Conservation (phyloP, 2,888 invertebrate species). For the Tethea ocularis region DNA sequence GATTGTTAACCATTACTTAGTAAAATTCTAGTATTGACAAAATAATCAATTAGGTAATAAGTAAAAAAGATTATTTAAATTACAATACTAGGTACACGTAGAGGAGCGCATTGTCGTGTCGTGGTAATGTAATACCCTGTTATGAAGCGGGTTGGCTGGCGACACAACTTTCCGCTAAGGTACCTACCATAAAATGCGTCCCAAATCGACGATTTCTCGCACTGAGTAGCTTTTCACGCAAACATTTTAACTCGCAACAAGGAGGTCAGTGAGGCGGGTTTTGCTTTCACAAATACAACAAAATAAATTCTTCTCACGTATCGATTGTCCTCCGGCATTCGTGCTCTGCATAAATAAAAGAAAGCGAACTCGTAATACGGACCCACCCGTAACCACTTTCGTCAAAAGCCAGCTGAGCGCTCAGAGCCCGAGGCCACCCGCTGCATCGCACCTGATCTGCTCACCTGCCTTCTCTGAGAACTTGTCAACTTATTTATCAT, state of each 20-base stretch:
- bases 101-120: background rate
- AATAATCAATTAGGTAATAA: too few relatives aligned
- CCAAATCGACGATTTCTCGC: constrained; percentile 75
- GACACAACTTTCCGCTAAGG: constrained; percentile 52
- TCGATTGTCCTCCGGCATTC: constrained; percentile 80
- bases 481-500: background rate
- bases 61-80: too few relatives aligned
- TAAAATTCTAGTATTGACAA: too few relatives aligned
- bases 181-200: constrained; percentile 65
- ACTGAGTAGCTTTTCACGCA: constrained; percentile 73
- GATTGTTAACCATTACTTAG: too few relatives aligned
- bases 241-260: constrained; percentile 71
- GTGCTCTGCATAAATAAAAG: constrained; percentile 79
- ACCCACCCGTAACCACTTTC: constrained; percentile 68
- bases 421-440: background rate
- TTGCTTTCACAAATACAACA: constrained; percentile 81
- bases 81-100: background rate
- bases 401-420: constrained; percentile 34
- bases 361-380: constrained; percentile 77
- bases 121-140: constrained; percentile 20
- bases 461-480: background rate
- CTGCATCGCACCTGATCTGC: too few relatives aligned
- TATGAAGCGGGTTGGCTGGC: constrained; percentile 22
- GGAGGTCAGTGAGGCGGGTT: constrained; percentile 78
- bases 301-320: constrained; percentile 84